phyloP scores from a whole-genome alignment of 2,888 invertebrate genomes.

The Sinhomidia bicolor region DNA sequence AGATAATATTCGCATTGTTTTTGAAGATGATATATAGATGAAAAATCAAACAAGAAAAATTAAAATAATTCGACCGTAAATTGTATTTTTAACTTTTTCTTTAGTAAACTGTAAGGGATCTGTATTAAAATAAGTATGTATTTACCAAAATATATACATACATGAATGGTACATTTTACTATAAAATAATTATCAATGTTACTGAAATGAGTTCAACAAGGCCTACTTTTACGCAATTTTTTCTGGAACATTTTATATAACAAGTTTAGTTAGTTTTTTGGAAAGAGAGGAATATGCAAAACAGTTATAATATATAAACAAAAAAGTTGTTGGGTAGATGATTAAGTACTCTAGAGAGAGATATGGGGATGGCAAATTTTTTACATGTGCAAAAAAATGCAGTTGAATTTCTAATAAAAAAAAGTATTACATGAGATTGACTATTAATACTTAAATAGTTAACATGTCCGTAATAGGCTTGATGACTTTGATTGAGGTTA shows the following conservation, averaged over 20 bases:
- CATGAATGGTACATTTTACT: not conserved
- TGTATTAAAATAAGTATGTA: too few relatives aligned
- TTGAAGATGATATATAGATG: not conserved
- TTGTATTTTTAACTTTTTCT: conserved; percentile 41
- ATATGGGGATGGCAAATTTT: not conserved
- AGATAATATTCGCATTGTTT: conserved; percentile 36
- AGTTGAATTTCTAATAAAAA: conserved; percentile 6
- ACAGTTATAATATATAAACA: not conserved
- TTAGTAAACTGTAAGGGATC: too few relatives aligned
- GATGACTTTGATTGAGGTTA: not conserved
- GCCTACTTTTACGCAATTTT: conserved; percentile 26
- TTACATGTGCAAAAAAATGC: not conserved
- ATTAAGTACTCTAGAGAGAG: not conserved
- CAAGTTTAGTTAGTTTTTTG: not conserved
- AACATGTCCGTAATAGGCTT: not conserved
- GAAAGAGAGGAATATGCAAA: not conserved
- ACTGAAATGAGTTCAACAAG: conserved; percentile 56
- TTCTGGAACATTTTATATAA: conserved; percentile 30
- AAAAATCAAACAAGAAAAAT: not conserved
- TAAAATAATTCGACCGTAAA: not conserved
- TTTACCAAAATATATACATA: not conserved
- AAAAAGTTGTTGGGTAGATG: not conserved
- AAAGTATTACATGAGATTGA: conserved; percentile 55
- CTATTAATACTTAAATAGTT: not conserved
- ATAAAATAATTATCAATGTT: conserved; percentile 30